Percentiles rank a stretch among this genome's conserved stretches.
These are phyloP conservation scores for Natrix natrix DNA, from an alignment of 2,797 vertebrate species.

Conservation along the genomic window DNA sequence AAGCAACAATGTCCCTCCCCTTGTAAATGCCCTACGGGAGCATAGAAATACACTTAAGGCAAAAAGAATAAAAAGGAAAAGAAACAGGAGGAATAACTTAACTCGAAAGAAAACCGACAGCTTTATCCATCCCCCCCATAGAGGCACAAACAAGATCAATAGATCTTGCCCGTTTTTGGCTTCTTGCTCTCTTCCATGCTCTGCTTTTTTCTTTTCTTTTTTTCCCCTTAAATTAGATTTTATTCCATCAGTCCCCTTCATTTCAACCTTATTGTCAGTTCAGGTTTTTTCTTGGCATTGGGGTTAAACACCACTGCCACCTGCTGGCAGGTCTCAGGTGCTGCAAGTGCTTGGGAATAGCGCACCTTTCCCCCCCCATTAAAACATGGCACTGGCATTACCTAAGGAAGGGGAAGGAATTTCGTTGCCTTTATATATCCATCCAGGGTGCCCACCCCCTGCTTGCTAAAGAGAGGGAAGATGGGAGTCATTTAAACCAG, in stretches of 20 bases:
- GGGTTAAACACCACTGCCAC: neutral
- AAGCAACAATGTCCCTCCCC: neutral
- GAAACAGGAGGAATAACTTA: slow-evolving; percentile 21
- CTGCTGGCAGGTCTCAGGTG: neutral
- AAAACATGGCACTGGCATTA: neutral
- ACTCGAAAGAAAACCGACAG: neutral
- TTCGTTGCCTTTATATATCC: neutral
- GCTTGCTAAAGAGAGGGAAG: neutral
- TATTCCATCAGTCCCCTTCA: neutral
- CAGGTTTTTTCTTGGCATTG: neutral
- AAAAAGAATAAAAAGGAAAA: neutral
- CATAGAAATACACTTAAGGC: slow-evolving; percentile 29
- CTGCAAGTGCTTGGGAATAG: neutral
- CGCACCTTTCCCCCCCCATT: neutral
- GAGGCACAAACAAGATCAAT: slow-evolving; percentile 3
- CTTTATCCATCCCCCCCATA: neutral
- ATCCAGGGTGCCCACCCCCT: neutral
- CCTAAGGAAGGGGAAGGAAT: neutral
- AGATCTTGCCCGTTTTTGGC: neutral
- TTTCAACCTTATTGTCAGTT: neutral
- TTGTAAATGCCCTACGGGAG: neutral
- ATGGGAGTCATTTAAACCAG: neutral
- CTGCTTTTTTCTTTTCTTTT: too few relatives aligned
- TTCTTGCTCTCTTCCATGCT: neutral
- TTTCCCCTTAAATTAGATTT: neutral